Evolutionary conservation across 2,797 vertebrate genomes (phyloP).

Genomic region (Uromys caudimaculatus): DNA sequence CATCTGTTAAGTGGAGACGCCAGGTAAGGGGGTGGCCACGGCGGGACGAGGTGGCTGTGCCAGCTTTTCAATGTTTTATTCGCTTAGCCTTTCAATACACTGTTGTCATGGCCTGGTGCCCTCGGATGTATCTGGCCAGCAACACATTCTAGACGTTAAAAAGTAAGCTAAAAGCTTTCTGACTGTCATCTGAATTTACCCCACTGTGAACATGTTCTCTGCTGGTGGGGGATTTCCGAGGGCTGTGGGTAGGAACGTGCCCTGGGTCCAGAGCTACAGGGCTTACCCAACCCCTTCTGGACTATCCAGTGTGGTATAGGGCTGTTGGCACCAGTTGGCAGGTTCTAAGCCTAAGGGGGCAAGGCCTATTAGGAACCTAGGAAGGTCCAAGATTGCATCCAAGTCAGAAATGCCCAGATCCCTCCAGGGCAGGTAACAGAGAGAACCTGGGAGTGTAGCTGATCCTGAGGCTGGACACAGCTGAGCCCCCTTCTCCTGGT

Average conservation of each 20-base stretch:
- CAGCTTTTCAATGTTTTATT: neutral
- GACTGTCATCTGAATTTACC: neutral
- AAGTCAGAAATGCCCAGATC: neutral
- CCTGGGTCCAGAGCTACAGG: neutral
- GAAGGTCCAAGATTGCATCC: neutral
- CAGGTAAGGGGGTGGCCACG: accelerated
- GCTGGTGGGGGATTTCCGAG: neutral
- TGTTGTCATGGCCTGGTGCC: neutral
- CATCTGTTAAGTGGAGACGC: neutral
- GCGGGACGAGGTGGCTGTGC: neutral
- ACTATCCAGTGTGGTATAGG: neutral
- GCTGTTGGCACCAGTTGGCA: neutral
- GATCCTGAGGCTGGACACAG: neutral
- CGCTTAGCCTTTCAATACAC: neutral
- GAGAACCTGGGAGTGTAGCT: slow-evolving; percentile 25
- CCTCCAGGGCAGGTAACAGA: slow-evolving; percentile 57
- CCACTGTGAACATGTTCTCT: neutral
- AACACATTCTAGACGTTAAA: neutral
- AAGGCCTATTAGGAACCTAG: neutral
- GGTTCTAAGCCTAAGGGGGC: neutral
- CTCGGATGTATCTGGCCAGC: neutral
- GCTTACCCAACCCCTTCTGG: neutral
- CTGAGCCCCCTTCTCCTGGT: no score
- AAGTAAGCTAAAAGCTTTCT: neutral
- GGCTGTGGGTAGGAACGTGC: neutral